Evolutionary conservation across 2,797 vertebrate species (phyloP).

Genomic region (Clarias pachynema): DNA sequence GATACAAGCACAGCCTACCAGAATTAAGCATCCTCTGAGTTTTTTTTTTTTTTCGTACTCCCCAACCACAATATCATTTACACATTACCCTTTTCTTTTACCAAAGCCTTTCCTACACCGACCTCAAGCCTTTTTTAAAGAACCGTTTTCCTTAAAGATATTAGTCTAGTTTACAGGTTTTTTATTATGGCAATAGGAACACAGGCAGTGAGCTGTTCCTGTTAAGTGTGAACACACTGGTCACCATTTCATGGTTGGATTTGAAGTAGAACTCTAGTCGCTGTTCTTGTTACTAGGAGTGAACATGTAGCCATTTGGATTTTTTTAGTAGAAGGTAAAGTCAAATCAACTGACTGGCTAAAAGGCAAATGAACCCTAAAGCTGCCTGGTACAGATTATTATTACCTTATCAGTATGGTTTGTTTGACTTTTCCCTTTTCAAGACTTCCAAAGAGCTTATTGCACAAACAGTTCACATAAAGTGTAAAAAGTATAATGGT

Average conservation of each 20-base stretch:
- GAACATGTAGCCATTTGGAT: not conserved
- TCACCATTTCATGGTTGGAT: not conserved
- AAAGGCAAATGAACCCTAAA: not conserved
- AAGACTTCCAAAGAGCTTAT: not conserved
- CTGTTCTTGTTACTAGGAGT: not conserved
- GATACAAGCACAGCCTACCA: constrained; percentile 49
- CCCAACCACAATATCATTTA: constrained; percentile 6
- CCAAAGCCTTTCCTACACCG: constrained; percentile 54
- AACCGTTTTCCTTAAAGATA: constrained; percentile 38
- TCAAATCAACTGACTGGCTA: not conserved
- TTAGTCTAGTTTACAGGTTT: constrained; percentile 36
- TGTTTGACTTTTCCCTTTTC: not conserved
- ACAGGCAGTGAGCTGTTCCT: not conserved
- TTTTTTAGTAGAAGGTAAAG: not conserved
- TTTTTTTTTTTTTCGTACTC: too few relatives aligned
- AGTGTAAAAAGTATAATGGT: not conserved
- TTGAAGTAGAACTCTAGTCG: not conserved
- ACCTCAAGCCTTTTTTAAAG: constrained; percentile 50
- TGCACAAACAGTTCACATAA: not conserved
- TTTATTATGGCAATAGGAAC: constrained; percentile 14
- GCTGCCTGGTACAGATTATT: not conserved
- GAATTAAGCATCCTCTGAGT: constrained; percentile 21
- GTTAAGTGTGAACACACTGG: not conserved
- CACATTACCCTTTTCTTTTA: constrained; percentile 25
- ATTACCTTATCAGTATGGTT: not conserved